Evolutionary conservation across 2,113 vertebrate genomes (phyloP), one percentile per base, ranked within the genome.

Genomic region (Azemiops feae): DNA sequence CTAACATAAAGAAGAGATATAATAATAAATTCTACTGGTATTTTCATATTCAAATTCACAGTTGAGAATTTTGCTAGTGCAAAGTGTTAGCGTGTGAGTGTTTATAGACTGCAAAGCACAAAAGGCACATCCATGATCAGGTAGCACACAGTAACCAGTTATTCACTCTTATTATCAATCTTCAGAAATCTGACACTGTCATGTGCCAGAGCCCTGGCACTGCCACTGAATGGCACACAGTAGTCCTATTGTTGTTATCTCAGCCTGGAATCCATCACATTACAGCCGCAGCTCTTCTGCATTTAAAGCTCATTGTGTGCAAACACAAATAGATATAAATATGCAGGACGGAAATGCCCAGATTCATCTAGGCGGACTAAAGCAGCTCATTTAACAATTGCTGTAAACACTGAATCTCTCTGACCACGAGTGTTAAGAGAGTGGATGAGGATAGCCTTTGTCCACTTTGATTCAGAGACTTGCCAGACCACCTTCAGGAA

Each of bases 161-260:
- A 57, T 55, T 3, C 92, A 90, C 45, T 47, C 43, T 87, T 85
- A 34, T 89, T 94, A 94, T 94, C 93, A 89, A 1, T 89, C 23
- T 43, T 94, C 88, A 90, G 92, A 96, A 95, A 93, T 93, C 89
- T 91, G 14, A 93, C 87, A 12, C 45, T 90, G 22, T 90, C 90
- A 88, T 20, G 20, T 93, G 86, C 86, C 30, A 94, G 20, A 90
- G 16, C 7, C 20, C 92, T 95, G 91, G 87, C 87, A 96, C 11
- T 64, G 25, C 22, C 91, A 74, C 57, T 91, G 0, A 22, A 85
- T 81, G 45, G 5, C 55, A 27, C 64, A 94, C 30, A 39, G 89
- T 89, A 64, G 90, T 91, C 85, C 90, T 95, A 92, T 94, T 94
- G 25, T 90, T 92, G 18, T 14, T 57, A 89, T 85, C 60, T 86